Evolutionary conservation across 2,797 vertebrate genomes (phyloP).

Genomic region (Cossypha niveicapilla): DNA sequence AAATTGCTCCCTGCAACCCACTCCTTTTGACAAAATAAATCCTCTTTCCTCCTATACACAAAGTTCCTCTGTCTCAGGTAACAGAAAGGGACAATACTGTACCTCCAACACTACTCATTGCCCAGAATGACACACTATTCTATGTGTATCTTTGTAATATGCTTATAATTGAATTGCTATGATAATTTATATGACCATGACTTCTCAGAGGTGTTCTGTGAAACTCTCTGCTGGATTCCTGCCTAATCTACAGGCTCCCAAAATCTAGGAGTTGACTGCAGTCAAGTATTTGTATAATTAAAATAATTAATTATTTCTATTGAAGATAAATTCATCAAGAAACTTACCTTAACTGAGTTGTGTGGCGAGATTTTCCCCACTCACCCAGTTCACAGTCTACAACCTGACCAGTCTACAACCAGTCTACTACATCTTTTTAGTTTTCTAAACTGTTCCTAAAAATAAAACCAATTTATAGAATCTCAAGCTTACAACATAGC

Average conservation of each 20-base stretch:
- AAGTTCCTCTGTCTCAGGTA: background rate
- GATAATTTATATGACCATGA: background rate
- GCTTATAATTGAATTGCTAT: background rate
- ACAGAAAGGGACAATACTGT: background rate
- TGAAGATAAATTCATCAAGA: background rate
- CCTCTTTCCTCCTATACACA: background rate
- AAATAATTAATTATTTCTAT: background rate
- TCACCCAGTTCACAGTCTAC: background rate
- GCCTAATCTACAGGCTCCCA: background rate
- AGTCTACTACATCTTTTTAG: background rate
- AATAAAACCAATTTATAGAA: background rate
- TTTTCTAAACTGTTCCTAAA: background rate
- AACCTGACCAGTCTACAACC: background rate
- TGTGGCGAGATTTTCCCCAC: background rate
- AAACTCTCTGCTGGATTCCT: background rate
- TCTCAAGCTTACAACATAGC: background rate
- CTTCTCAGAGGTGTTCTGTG: background rate
- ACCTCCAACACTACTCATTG: background rate
- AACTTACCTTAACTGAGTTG: background rate
- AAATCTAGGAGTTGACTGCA: background rate
- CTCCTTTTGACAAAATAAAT: background rate
- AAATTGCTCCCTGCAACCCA: fast-evolving
- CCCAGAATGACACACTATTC: background rate
- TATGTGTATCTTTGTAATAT: background rate
- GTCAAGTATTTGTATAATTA: background rate